Percentiles rank a stretch among this genome's conserved stretches.
phyloP scores from a whole-genome alignment of 2,797 vertebrate species.

The Chelon labrosus region DNA sequence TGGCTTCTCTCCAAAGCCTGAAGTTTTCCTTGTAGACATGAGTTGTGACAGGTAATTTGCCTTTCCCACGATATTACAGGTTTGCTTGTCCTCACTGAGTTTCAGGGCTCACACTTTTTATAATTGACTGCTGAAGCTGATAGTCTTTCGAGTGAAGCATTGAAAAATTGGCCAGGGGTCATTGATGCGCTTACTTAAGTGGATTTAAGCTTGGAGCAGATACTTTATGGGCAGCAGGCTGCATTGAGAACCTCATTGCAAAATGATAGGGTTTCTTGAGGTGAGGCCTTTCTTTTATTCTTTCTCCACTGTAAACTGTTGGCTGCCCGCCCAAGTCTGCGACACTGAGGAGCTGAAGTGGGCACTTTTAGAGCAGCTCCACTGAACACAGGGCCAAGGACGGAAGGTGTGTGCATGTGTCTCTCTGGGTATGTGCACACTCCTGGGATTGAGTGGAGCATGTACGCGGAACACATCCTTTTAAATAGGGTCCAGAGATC shows the following conservation, averaged over 20 bases:
- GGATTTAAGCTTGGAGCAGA: constrained; percentile 52
- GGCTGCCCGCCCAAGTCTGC: constrained; percentile 71
- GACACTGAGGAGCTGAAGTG: constrained; percentile 78
- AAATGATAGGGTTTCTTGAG: constrained; percentile 54
- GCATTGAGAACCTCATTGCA: constrained; percentile 44
- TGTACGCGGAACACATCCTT: constrained; percentile 47
- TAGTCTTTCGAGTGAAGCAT: constrained; percentile 41
- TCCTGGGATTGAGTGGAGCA: constrained; percentile 22
- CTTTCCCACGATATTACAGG: neutral
- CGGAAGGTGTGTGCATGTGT: constrained; percentile 59
- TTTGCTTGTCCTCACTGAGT: constrained; percentile 22
- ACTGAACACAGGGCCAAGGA: constrained; percentile 76
- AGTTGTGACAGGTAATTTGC: constrained; percentile 11
- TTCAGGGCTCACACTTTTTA: constrained; percentile 19
- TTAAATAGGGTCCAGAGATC: constrained; percentile 42
- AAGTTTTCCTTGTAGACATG: neutral
- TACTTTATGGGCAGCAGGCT: constrained; percentile 49
- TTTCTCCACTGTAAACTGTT: constrained; percentile 63
- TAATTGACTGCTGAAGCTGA: constrained; percentile 46
- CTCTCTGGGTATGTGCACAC: constrained; percentile 3
- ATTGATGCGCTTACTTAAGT: constrained; percentile 51
- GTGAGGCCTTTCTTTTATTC: constrained; percentile 20
- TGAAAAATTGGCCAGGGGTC: constrained; percentile 43
- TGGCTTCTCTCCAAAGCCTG: neutral
- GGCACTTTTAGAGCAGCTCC: constrained; percentile 75